Conservation (phyloP, 2,888 invertebrate species). For the Thyatira batis region DNA sequence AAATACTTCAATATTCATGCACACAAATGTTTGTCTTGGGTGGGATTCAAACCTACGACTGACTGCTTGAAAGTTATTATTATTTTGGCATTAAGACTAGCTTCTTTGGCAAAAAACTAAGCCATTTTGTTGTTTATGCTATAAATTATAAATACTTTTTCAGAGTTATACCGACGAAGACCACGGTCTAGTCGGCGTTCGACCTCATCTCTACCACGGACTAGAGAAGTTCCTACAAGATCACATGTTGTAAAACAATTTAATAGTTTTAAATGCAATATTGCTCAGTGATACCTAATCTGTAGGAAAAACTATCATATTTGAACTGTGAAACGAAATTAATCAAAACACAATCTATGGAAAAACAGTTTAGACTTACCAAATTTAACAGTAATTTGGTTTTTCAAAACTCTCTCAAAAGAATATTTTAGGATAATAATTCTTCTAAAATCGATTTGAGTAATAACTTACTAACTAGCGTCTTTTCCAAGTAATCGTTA, state of each 20-base stretch:
- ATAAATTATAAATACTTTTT: too few species aligned
- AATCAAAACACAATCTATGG: background rate
- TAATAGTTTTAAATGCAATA: background rate
- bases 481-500: background rate
- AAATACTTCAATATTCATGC: too few species aligned
- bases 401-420: background rate
- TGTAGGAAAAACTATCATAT: background rate
- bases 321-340: background rate
- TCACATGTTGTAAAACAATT: slow-evolving; percentile 56
- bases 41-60: too few species aligned
- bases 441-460: background rate
- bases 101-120: too few species aligned
- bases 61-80: too few species aligned
- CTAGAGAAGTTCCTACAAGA: slow-evolving; percentile 90
- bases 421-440: background rate
- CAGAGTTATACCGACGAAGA: slow-evolving; percentile 98
- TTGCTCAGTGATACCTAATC: background rate
- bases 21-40: too few species aligned
- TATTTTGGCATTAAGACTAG: too few species aligned
- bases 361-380: background rate
- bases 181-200: slow-evolving; percentile 91
- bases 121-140: too few species aligned
- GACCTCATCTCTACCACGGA: slow-evolving; percentile 94
- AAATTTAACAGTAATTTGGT: background rate
- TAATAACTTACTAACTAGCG: background rate